These are phyloP conservation scores for Andrena marginata DNA, from an alignment of 2,888 invertebrate genomes.

Conservation along the genomic window DNA sequence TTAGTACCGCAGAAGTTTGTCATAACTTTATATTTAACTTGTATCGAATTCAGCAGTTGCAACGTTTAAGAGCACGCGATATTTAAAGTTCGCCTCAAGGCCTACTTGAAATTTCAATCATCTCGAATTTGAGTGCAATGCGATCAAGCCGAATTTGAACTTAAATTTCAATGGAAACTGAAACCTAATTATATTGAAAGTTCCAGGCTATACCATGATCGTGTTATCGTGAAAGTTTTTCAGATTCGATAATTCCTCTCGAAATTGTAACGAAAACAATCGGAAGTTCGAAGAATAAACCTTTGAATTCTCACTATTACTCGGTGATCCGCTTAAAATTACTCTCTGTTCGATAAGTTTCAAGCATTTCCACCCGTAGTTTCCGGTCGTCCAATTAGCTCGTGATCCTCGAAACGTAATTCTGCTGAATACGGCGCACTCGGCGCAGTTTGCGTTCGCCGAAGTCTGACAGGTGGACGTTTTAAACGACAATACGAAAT, in stretches of 20 bases:
- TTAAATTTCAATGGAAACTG: too few species aligned
- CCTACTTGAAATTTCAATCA: too few species aligned
- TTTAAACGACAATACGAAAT: slow-evolving; percentile 35
- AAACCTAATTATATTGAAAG: too few species aligned
- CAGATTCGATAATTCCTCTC: neutral
- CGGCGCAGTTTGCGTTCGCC: neutral
- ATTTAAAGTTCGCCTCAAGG: neutral
- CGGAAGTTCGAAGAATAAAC: slow-evolving; percentile 6
- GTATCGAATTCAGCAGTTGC: neutral
- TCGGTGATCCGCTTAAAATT: slow-evolving; percentile 25
- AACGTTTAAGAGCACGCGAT: neutral
- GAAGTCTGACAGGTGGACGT: slow-evolving; percentile 32
- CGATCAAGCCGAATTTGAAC: too few species aligned
- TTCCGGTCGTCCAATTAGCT: slow-evolving; percentile 23
- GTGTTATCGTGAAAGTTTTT: neutral
- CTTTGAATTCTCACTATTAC: neutral
- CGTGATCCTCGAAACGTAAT: slow-evolving; percentile 32
- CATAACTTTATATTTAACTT: neutral
- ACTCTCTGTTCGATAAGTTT: slow-evolving; percentile 34
- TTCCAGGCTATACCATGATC: neutral
- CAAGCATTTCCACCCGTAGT: slow-evolving; percentile 24
- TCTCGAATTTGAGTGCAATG: too few species aligned
- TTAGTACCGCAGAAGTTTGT: neutral
- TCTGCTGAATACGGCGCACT: neutral
- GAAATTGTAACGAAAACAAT: slow-evolving; percentile 5